A percentile compares a stretch with the other conserved stretches of the same genome.
These are phyloP conservation scores for Parauchenoglanis ngamensis DNA, from an alignment of 2,797 vertebrate genomes.

Conservation along the genomic window DNA sequence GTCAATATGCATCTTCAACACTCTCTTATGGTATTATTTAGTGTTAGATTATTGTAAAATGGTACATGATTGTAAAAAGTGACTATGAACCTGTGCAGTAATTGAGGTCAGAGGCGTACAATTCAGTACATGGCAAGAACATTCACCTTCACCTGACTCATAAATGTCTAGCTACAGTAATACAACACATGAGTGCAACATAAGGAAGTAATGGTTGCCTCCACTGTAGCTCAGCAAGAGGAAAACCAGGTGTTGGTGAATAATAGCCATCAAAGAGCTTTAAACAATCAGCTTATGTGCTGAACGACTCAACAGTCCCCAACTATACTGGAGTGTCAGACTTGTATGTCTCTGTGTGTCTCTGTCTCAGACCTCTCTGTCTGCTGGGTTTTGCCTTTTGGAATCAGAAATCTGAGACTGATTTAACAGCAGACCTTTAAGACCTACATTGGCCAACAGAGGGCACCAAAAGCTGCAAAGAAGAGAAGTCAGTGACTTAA, in stretches of 20 bases:
- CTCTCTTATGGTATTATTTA: not conserved
- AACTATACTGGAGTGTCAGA: constrained; percentile 55
- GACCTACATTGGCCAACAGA: constrained; percentile 45
- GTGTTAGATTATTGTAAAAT: not conserved
- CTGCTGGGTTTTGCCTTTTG: constrained; percentile 8
- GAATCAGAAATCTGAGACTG: constrained; percentile 24
- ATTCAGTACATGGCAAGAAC: not conserved
- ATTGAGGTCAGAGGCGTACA: not conserved
- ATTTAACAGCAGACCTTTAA: constrained; percentile 64
- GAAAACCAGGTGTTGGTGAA: constrained; percentile 35
- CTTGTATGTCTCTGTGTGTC: constrained; percentile 61
- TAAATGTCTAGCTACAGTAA: constrained; percentile 14
- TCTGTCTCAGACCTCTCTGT: constrained; percentile 1
- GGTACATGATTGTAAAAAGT: not conserved
- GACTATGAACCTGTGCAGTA: not conserved
- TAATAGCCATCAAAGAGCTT: constrained; percentile 5
- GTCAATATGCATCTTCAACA: not conserved
- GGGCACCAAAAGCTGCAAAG: constrained; percentile 39
- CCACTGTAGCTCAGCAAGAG: constrained; percentile 14
- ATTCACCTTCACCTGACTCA: not conserved
- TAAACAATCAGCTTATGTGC: constrained; percentile 19
- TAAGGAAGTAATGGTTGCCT: not conserved
- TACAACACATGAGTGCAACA: constrained; percentile 16
- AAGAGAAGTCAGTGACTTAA: not conserved
- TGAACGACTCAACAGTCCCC: not conserved